phyloP scores from a whole-genome alignment of 2,113 vertebrate species.

The Nothocercus nigrocapillus region DNA sequence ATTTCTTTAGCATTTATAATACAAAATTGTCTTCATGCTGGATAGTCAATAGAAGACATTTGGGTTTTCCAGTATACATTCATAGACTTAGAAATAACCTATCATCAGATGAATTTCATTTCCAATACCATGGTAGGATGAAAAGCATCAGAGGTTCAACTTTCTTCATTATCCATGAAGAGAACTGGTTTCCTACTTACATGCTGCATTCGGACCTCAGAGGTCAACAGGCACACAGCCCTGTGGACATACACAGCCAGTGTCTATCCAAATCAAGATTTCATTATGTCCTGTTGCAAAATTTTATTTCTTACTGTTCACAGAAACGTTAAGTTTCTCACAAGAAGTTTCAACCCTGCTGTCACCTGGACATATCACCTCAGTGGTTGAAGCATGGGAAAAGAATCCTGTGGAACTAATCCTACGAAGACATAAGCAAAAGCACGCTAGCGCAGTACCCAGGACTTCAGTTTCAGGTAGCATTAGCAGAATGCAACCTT shows the following conservation, averaged over 20 bases:
- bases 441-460: rapidly evolving
- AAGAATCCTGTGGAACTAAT: neutral
- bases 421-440: neutral
- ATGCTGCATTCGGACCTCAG: neutral
- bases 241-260: neutral
- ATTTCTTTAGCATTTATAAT: constrained; percentile 60
- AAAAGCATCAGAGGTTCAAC: constrained; percentile 18
- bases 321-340: neutral
- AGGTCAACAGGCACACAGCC: neutral
- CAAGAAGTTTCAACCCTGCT: neutral
- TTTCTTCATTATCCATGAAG: neutral
- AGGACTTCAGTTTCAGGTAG: neutral
- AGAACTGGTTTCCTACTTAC: neutral
- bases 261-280: constrained; percentile 36
- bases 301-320: neutral
- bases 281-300: neutral
- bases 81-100: constrained; percentile 15
- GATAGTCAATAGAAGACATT: constrained; percentile 1
- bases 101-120: neutral
- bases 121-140: constrained; percentile 67
- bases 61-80: constrained; percentile 35
- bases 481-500: neutral
- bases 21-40: neutral
- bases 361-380: neutral
- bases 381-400: neutral